These are phyloP conservation scores for Drosophila limbata DNA, from an alignment of 2,888 invertebrate genomes.

Conservation along the genomic window DNA sequence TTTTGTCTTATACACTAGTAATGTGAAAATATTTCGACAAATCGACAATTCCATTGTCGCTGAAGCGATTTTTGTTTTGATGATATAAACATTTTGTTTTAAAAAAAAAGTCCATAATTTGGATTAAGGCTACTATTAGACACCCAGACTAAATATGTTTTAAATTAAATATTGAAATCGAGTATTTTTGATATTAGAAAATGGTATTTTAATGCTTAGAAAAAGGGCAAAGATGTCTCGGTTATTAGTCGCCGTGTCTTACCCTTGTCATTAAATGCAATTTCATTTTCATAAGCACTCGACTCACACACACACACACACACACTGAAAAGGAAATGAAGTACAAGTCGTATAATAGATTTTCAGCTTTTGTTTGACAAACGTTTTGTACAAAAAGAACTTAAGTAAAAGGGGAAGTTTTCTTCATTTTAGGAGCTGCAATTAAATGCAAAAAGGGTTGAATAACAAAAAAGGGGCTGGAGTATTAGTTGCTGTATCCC, in stretches of 20 bases:
- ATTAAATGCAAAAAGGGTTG: conserved; percentile 36
- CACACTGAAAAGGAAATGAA: conserved; percentile 20
- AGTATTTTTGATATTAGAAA: too few relatives aligned
- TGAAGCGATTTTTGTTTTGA: too few relatives aligned
- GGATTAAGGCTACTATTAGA: too few relatives aligned
- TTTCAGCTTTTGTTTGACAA: conserved; percentile 54
- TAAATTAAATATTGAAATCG: too few relatives aligned
- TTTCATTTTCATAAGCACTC: conserved; percentile 39
- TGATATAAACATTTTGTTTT: too few relatives aligned
- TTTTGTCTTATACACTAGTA: too few relatives aligned
- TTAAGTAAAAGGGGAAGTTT: neutral
- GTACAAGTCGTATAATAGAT: conserved; percentile 47
- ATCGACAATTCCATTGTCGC: too few relatives aligned
- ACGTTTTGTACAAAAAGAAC: conserved; percentile 33
- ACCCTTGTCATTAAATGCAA: conserved; percentile 9
- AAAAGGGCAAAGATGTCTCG: neutral
- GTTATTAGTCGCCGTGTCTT: neutral
- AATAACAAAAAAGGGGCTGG: conserved; percentile 2
- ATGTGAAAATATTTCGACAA: too few relatives aligned
- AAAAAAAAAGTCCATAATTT: too few relatives aligned
- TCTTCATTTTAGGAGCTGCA: conserved; percentile 35
- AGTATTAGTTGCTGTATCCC: conserved; percentile 45
- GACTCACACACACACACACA: neutral
- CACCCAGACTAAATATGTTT: too few relatives aligned
- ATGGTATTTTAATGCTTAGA: neutral